phyloP scores from a whole-genome alignment of 64 coral and sea anemone species.

The Pachyseris speciosa region DNA sequence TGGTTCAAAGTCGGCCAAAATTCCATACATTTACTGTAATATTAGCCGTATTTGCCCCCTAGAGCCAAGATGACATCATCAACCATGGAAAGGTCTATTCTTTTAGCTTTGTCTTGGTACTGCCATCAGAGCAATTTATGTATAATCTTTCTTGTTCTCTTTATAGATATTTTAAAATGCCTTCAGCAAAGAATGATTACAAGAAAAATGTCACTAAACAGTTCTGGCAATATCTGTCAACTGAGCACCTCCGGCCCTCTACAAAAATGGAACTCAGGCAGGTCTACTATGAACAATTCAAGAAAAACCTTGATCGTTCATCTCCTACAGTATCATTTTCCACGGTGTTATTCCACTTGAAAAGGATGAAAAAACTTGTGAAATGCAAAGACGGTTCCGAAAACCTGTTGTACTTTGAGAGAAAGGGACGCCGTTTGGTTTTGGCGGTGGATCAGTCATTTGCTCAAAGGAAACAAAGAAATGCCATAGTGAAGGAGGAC shows the following conservation, averaged over 20 bases:
- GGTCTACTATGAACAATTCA: constrained; percentile 62
- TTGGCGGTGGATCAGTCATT: constrained; percentile 66
- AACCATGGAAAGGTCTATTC: too few species aligned
- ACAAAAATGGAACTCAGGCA: constrained; percentile 50
- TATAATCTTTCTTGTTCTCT: neutral
- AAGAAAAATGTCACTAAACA: constrained; percentile 36
- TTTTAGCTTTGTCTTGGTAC: too few species aligned
- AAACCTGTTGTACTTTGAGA: constrained; percentile 56
- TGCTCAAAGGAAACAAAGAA: constrained; percentile 45
- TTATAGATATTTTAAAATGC: constrained; percentile 13
- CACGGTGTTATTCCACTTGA: constrained; percentile 42
- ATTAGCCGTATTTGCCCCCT: too few species aligned
- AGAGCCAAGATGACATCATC: too few species aligned
- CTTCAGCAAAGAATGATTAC: constrained; percentile 4
- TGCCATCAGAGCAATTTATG: too few species aligned
- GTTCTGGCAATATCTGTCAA: constrained; percentile 55
- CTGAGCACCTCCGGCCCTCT: constrained; percentile 8
- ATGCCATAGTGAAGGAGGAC: neutral
- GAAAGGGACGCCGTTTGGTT: constrained; percentile 55
- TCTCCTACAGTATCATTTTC: constrained; percentile 49
- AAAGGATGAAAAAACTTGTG: constrained; percentile 53
- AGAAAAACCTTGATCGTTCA: constrained; percentile 4
- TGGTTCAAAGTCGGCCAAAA: too few species aligned
- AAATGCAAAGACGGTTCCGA: constrained; percentile 56
- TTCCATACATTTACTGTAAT: too few species aligned